These are phyloP conservation scores for Hippopotamyrus pictus DNA, from an alignment of 2,797 vertebrate species.

Conservation along the genomic window DNA sequence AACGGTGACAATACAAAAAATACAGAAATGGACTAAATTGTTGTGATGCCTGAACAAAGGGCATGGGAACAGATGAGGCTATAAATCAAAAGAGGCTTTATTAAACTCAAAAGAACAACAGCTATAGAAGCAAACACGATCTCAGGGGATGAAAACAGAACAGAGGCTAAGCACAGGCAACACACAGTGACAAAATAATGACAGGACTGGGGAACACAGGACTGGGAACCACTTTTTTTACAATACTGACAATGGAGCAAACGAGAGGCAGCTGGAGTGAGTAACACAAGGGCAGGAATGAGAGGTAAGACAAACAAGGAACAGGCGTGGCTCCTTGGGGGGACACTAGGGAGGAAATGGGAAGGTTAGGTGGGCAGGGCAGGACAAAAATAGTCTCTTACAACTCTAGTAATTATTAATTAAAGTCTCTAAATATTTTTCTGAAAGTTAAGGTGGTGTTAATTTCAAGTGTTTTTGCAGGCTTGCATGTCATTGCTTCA, in stretches of 20 bases:
- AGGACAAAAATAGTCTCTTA: not conserved
- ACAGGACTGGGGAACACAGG: not conserved
- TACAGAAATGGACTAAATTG: not conserved
- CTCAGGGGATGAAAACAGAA: not conserved
- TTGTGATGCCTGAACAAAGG: not conserved
- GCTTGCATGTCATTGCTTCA: not conserved
- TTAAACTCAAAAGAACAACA: not conserved
- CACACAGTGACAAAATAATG: not conserved
- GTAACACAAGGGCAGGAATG: not conserved
- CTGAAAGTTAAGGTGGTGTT: not conserved
- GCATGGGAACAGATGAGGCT: not conserved
- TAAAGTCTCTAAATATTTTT: not conserved
- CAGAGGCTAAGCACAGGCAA: not conserved
- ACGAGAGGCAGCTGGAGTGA: not conserved
- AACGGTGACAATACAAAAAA: not conserved
- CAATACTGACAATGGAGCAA: not conserved
- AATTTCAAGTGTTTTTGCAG: not conserved
- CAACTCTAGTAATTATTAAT: not conserved
- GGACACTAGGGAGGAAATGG: not conserved
- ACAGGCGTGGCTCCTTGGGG: not conserved
- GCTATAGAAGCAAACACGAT: not conserved
- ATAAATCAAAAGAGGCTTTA: not conserved
- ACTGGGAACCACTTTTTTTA: not conserved
- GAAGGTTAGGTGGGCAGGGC: not conserved
- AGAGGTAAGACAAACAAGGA: not conserved